Base-by-base conservation (phyloP, 2,888 invertebrate species). In the Blastobasis adustella region DNA sequence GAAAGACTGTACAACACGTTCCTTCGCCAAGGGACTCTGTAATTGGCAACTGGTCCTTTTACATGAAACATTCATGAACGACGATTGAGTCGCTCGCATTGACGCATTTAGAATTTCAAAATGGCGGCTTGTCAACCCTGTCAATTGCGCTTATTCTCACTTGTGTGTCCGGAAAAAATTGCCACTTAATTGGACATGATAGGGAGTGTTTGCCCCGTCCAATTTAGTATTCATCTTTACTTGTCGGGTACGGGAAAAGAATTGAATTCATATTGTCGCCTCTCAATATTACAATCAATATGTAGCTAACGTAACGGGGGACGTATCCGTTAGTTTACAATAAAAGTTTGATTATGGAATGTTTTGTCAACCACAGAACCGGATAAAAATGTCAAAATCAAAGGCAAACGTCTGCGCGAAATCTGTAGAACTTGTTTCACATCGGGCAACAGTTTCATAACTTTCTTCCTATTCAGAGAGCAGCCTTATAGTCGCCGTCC, bases 341-440 rank as follows among this genome's bases (percentile, higher is more conserved):
- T 23, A 23, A 23, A 23, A 23, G 23, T 23, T 23, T 23, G 23
- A 23, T 23, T 23, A 23, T 23, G 23, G 23, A 23, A 23, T 46
- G 37, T 46, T 37, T 37, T 37, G 36, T 42, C 42, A 42, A 46
- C 36, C 38, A n/a, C 8, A 38, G 38, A 46, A 41, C 47, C 45
- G 62, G 67, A 67, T 66, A 67, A 69, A 67, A 68, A 54, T 66
- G 65, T 68, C 67, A 70, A 68, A 69, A 62, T 69, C 65, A 67
- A 76, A 77, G 73, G 73, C 65, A 67, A 63, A 67, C 66, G 76
- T 78, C 81, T 75, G 76, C 77, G 85, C 85, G 73, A 87, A 86
- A 84, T 85, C 85, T 81, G 81, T 82, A 79, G 77, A 85, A 86
- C 85, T 85, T 80, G 86, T 84, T 86, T 73, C 79, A 76, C 80